A percentile compares a stretch with the other conserved stretches of the same genome.
These are phyloP conservation scores for Thecophora atra DNA, from an alignment of 2,888 invertebrate genomes.

Conservation along the genomic window DNA sequence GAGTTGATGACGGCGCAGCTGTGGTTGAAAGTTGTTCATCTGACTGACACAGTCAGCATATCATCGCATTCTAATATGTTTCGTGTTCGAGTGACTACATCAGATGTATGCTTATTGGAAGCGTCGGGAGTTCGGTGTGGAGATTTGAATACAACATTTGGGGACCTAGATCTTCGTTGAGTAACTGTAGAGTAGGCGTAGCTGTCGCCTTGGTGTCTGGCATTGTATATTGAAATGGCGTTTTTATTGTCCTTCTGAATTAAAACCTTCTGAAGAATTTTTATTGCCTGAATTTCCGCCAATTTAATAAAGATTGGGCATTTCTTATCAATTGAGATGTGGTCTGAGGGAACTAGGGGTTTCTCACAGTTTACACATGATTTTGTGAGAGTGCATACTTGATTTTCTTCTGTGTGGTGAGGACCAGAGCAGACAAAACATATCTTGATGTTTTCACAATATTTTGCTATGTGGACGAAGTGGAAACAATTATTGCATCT, in stretches of 20 bases:
- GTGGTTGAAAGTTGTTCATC: too few relatives aligned
- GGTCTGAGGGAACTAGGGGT: not conserved
- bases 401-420: not conserved
- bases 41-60: too few relatives aligned
- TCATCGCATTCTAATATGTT: too few relatives aligned
- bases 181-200: not conserved
- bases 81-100: too few relatives aligned
- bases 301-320: slow-evolving; percentile 27
- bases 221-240: slow-evolving; percentile 6
- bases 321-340: slow-evolving; percentile 10
- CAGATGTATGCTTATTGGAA: too few relatives aligned
- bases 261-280: slow-evolving; percentile 18
- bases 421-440: not conserved
- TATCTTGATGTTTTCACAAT: slow-evolving; percentile 6
- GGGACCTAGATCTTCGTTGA: too few relatives aligned
- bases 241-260: slow-evolving; percentile 12
- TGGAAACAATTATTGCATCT: slow-evolving; percentile 7
- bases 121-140: too few relatives aligned
- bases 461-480: not conserved
- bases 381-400: not conserved
- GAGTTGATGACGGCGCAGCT: too few relatives aligned
- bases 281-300: slow-evolving; percentile 25
- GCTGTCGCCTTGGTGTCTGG: not conserved
- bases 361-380: slow-evolving; percentile 20
- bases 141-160: too few relatives aligned